Conservation (phyloP, 1,140 invertebrate genomes). For the Drosophila varians region DNA sequence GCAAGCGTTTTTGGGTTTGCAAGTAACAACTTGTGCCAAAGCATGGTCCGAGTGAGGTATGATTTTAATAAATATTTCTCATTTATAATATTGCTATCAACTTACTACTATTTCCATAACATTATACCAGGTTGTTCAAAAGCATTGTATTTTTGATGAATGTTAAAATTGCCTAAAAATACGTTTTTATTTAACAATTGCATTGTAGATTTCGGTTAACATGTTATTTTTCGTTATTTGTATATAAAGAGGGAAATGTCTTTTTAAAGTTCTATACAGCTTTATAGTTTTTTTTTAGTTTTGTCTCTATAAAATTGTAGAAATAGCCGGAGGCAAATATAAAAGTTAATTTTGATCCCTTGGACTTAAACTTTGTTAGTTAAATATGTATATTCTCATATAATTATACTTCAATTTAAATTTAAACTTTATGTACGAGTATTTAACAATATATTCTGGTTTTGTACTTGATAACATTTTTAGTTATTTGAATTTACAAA, state of each 20-base stretch:
- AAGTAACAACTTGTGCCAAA: slow-evolving; percentile 15
- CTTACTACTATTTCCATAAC: slow-evolving; percentile 1
- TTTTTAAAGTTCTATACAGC: slow-evolving; percentile 11
- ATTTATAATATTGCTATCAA: slow-evolving; percentile 19
- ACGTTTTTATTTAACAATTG: background rate
- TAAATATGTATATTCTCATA: slow-evolving; percentile 13
- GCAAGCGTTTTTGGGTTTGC: slow-evolving; percentile 3
- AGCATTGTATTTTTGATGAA: background rate
- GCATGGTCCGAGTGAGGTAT: slow-evolving; percentile 30
- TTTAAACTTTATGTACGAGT: background rate
- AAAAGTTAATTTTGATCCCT: slow-evolving; percentile 42
- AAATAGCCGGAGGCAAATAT: slow-evolving; percentile 19
- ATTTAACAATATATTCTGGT: background rate
- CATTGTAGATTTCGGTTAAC: background rate
- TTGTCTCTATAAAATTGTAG: slow-evolving; percentile 16
- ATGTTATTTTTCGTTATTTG: background rate
- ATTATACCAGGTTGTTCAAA: slow-evolving; percentile 9
- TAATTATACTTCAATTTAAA: slow-evolving; percentile 4
- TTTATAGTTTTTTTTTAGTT: background rate
- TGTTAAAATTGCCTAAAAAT: background rate
- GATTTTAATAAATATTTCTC: background rate
- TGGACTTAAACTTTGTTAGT: slow-evolving; percentile 21
- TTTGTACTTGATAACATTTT: slow-evolving; percentile 1
- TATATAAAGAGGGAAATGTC: slow-evolving; percentile 12
- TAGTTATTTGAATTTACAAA: background rate